Percentiles rank a stretch among this genome's conserved stretches.
Conservation (phyloP, 2,888 invertebrate species). For the Pollenia angustigena region DNA sequence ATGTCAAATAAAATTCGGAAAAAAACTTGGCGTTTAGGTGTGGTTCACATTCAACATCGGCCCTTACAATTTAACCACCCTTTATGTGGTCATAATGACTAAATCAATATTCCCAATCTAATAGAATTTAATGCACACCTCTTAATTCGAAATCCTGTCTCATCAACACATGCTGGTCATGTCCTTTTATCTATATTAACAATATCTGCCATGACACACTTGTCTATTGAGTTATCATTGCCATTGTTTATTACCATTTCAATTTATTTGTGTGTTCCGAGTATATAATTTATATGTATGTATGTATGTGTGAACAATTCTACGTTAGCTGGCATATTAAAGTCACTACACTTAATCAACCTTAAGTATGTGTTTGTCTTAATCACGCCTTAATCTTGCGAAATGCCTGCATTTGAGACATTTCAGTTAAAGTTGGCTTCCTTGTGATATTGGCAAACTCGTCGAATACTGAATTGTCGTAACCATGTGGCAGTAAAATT, state of each 20-base stretch:
- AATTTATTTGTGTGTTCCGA: background rate
- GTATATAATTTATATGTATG: too few relatives aligned
- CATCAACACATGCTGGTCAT: background rate
- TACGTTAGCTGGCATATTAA: background rate
- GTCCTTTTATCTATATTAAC: background rate
- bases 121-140: too few relatives aligned
- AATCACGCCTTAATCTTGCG: constrained; percentile 8
- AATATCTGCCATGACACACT: constrained; percentile 18
- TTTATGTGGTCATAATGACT: too few relatives aligned
- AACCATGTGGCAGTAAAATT: background rate
- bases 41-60: too few relatives aligned
- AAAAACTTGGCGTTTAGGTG: too few relatives aligned
- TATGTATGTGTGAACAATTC: background rate
- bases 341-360: background rate
- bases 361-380: background rate
- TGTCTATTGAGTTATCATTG: constrained; percentile 5
- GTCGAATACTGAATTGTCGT: background rate
- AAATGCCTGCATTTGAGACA: constrained; percentile 9
- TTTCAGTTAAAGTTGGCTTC: background rate
- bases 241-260: constrained; percentile 14
- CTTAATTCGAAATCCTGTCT: background rate
- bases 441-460: background rate
- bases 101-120: too few relatives aligned
- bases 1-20: too few relatives aligned
- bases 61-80: too few relatives aligned